Evolutionary conservation across 2,888 invertebrate species (phyloP).

Genomic region (Baccha elongata): DNA sequence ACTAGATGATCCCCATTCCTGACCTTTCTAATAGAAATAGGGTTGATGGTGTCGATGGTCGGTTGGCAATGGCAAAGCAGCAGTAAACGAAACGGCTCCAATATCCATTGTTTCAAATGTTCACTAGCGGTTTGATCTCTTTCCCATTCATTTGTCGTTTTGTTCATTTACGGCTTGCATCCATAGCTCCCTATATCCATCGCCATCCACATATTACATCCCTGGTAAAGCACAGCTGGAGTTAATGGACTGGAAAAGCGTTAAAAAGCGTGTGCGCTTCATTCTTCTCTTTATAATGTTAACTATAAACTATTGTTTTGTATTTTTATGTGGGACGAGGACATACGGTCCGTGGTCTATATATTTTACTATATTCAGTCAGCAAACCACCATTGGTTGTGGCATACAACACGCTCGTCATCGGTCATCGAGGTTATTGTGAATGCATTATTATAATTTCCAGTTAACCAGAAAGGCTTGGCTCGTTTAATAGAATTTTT

Average conservation of each 20-base stretch:
- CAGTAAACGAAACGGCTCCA: constrained; percentile 8
- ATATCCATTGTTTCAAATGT: constrained; percentile 40
- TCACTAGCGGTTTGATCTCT: constrained; percentile 40
- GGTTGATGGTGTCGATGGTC: too few species aligned
- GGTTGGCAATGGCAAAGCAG: constrained; percentile 6
- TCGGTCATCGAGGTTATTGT: constrained; percentile 41
- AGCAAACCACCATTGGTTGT: constrained; percentile 6
- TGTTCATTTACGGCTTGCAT: too few species aligned
- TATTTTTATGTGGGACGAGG: neutral
- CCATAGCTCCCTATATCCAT: neutral
- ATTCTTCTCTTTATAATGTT: neutral
- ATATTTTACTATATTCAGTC: constrained; percentile 3
- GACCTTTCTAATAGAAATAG: too few species aligned
- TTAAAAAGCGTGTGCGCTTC: constrained; percentile 37
- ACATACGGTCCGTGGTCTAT: neutral
- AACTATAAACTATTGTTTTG: neutral
- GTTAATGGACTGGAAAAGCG: constrained; percentile 61
- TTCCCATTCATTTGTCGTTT: neutral
- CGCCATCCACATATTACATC: constrained; percentile 50
- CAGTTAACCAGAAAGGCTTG: constrained; percentile 5
- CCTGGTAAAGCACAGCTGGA: constrained; percentile 49
- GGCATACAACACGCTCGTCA: constrained; percentile 45
- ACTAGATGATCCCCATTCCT: too few species aligned
- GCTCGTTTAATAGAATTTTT: neutral
- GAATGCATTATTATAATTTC: constrained; percentile 36